Evolutionary conservation across 2,797 vertebrate species (phyloP), one percentile per base, ranked within the genome.

Genomic region (Sebastes paucispinis): DNA sequence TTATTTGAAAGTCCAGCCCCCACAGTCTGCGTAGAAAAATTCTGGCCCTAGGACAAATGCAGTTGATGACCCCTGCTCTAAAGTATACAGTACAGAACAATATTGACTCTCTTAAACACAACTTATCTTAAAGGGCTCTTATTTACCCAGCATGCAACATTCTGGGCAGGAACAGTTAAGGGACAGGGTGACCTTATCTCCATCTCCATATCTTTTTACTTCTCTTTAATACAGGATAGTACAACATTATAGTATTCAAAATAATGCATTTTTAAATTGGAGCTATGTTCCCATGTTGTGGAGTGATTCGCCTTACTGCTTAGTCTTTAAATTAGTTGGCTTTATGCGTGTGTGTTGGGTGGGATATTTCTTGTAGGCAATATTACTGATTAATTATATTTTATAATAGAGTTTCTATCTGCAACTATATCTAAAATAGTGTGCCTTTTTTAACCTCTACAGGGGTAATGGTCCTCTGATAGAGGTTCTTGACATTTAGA

Each of bases 91-190:
- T 29, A 36, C 32, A 75, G 8, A 58, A 25, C 55, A 58, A 75
- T 84, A 66, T 79, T 83, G 74, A 89, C 82, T 75, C 60, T 73
- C 36, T 80, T 66, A 79, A 80, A 85, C 74, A 77, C 39, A 75
- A 39, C 79, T 87, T 92, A 90, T 91, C 85, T 34, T 34, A 60
- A 52, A 13, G 54, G 58, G 59, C 39, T 60, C 63, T 83, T 86
- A 75, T 90, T 87, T 89, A 87, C 80, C 31, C 80, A 83, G 69
- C 73, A 87, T 82, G 87, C 79, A 89, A 68, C 75, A 71, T 60
- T 79, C 75, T 81, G 39, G 9, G 8, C 47, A 77, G 25, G 58
- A 79, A 74, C 65, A 70, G 69, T 69, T 72, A 36, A 81, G 68
- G 80, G 57, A 73, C 77, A 88, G 47, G 3, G 68, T 90, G 84